These are phyloP conservation scores for Neogale vison DNA, from an alignment of 2,113 vertebrate species.

Conservation along the genomic window DNA sequence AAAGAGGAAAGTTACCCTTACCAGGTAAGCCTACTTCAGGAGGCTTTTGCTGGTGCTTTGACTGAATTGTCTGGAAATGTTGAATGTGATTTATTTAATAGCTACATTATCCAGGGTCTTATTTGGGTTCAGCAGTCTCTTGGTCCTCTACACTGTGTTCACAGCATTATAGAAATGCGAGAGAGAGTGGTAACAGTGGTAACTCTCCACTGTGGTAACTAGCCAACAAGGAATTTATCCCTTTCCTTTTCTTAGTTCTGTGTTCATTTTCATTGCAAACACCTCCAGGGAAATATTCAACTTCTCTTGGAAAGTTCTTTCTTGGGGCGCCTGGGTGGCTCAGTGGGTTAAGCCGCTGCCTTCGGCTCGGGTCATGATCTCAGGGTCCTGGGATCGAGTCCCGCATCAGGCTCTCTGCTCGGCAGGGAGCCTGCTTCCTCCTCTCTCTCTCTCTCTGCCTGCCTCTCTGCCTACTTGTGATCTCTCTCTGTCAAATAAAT, in stretches of 20 bases:
- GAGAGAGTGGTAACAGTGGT: neutral
- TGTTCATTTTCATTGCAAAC: constrained; percentile 19
- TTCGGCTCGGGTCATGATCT: too few relatives aligned
- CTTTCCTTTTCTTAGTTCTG: neutral
- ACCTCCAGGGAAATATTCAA: neutral
- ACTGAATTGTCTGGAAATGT: constrained; percentile 19
- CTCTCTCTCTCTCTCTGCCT: too few relatives aligned
- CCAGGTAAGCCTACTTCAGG: neutral
- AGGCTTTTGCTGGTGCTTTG: neutral
- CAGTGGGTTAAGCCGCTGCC: too few relatives aligned
- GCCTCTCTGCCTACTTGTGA: too few relatives aligned
- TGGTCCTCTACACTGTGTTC: neutral
- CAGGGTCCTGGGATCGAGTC: too few relatives aligned
- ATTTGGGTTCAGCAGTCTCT: constrained; percentile 12
- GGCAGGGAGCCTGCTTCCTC: too few relatives aligned
- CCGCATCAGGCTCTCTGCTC: too few relatives aligned
- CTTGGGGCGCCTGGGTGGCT: too few relatives aligned
- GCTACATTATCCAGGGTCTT: neutral
- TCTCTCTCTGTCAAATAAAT: too few relatives aligned
- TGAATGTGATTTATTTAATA: constrained; percentile 36
- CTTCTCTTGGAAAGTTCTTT: neutral
- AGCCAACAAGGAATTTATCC: neutral
- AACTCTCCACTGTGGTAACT: neutral
- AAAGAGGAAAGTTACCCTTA: neutral
- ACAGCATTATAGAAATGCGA: neutral